Percentiles rank a stretch among this genome's conserved stretches.
Conservation (phyloP, 2,888 invertebrate genomes). For the Neelides folsomi region DNA sequence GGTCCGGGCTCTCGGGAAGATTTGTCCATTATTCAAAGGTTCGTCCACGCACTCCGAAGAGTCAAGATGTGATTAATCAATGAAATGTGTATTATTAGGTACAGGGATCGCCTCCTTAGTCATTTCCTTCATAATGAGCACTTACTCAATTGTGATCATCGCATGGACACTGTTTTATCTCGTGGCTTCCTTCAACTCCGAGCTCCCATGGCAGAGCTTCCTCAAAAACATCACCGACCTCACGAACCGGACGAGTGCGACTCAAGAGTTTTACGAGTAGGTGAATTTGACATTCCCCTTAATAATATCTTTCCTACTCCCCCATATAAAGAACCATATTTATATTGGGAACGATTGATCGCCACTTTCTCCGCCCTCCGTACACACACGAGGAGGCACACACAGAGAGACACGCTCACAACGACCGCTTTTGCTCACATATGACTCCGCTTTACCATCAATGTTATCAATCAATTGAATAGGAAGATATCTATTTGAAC, state of each 20-base stretch:
- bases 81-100: conserved; percentile 46
- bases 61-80: neutral
- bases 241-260: conserved; percentile 59
- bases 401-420: too few species aligned
- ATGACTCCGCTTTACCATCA: too few species aligned
- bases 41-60: conserved; percentile 18
- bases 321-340: too few species aligned
- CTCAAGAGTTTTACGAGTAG: conserved; percentile 88
- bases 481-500: too few species aligned
- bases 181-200: conserved; percentile 73
- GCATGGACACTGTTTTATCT: conserved; percentile 88
- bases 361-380: too few species aligned
- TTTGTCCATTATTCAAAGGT: conserved; percentile 90
- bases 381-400: too few species aligned
- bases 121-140: conserved; percentile 86
- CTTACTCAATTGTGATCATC: conserved; percentile 90
- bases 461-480: too few species aligned
- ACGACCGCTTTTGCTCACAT: too few species aligned
- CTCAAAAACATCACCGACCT: conserved; percentile 53
- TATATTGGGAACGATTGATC: too few species aligned
- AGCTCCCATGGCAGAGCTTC: conserved; percentile 75
- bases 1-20: conserved; percentile 76
- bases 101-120: conserved; percentile 86
- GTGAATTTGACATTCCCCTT: conserved; percentile 33
- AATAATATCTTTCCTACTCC: too few species aligned